Conservation (phyloP, 1,140 invertebrate species). For the Panagrolaimus sp. region DNA sequence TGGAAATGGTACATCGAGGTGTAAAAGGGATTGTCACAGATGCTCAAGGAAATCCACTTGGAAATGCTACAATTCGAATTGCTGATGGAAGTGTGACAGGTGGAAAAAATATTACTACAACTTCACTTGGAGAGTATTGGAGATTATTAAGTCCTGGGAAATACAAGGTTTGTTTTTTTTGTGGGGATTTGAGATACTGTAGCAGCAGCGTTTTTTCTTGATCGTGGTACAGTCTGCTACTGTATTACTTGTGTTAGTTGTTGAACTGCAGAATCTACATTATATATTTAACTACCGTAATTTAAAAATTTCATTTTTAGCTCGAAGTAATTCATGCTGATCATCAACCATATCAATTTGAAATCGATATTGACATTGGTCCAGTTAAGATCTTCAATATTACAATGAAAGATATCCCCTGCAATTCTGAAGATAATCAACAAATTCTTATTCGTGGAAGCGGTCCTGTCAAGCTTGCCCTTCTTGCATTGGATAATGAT, state of each 20-base stretch:
- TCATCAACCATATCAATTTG: slow-evolving; percentile 29
- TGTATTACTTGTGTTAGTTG: no score
- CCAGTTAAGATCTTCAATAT: slow-evolving; percentile 31
- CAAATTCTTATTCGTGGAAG: slow-evolving; percentile 13
- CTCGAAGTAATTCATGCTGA: slow-evolving; percentile 33
- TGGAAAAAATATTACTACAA: slow-evolving; percentile 68
- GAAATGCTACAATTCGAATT: slow-evolving; percentile 71
- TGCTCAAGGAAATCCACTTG: slow-evolving; percentile 70
- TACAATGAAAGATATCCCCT: slow-evolving; percentile 31
- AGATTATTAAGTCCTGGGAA: slow-evolving; percentile 77
- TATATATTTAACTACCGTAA: no score
- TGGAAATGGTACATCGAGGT: slow-evolving; percentile 81
- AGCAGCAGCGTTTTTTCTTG: no score
- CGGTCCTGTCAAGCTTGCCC: slow-evolving; percentile 6
- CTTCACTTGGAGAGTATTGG: slow-evolving; percentile 82
- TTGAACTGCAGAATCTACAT: no score
- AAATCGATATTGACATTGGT: slow-evolving; percentile 31
- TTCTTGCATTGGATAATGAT: slow-evolving; percentile 16
- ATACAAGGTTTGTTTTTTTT: slow-evolving; percentile 70
- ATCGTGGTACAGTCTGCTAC: no score
- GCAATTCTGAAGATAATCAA: slow-evolving; percentile 33
- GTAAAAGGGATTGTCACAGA: slow-evolving; percentile 79
- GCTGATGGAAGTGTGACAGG: slow-evolving; percentile 65
- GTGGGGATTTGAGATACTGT: no score
- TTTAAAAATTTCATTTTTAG: slow-evolving; percentile 28